Conservation (phyloP, 1,140 invertebrate species). For the Brachionus angularis region DNA sequence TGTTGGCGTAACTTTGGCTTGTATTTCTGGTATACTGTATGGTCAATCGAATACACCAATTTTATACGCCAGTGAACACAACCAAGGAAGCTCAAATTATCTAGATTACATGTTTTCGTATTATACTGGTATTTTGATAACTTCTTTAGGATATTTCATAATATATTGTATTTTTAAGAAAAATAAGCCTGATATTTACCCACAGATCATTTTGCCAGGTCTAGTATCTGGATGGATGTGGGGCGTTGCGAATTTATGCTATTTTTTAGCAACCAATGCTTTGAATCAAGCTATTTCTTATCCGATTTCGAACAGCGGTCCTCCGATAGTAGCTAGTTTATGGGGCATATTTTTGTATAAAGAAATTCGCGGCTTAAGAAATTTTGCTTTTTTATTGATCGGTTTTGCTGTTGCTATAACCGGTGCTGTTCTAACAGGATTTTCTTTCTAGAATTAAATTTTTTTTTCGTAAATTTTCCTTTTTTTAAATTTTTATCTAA, state of each 20-base stretch:
- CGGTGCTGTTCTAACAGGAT: slow-evolving; percentile 10
- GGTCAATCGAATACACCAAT: slow-evolving; percentile 45
- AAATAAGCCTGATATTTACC: slow-evolving; percentile 56
- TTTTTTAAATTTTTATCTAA: slow-evolving; percentile 7
- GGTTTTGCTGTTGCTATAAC: slow-evolving; percentile 33
- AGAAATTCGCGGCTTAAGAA: slow-evolving; percentile 32
- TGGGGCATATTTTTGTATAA: slow-evolving; percentile 45
- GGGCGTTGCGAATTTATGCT: slow-evolving; percentile 56
- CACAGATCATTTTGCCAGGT: slow-evolving; percentile 56
- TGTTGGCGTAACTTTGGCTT: slow-evolving; percentile 41
- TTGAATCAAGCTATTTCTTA: slow-evolving; percentile 58
- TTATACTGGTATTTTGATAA: slow-evolving; percentile 57
- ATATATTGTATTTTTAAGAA: slow-evolving; percentile 53
- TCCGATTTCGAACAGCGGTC: slow-evolving; percentile 53
- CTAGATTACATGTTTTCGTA: slow-evolving; percentile 60
- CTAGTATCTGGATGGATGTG: slow-evolving; percentile 57
- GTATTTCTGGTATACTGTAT: slow-evolving; percentile 45
- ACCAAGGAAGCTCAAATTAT: slow-evolving; percentile 46
- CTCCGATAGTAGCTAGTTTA: slow-evolving; percentile 46
- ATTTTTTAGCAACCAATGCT: slow-evolving; percentile 58
- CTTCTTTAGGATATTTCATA: slow-evolving; percentile 56
- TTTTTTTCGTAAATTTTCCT: neutral
- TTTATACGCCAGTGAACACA: slow-evolving; percentile 45
- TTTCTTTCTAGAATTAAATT: neutral
- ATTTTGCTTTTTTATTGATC: slow-evolving; percentile 1